Evolutionary conservation across 2,113 vertebrate species (phyloP).

Genomic region (Glaucidium brasilianum): DNA sequence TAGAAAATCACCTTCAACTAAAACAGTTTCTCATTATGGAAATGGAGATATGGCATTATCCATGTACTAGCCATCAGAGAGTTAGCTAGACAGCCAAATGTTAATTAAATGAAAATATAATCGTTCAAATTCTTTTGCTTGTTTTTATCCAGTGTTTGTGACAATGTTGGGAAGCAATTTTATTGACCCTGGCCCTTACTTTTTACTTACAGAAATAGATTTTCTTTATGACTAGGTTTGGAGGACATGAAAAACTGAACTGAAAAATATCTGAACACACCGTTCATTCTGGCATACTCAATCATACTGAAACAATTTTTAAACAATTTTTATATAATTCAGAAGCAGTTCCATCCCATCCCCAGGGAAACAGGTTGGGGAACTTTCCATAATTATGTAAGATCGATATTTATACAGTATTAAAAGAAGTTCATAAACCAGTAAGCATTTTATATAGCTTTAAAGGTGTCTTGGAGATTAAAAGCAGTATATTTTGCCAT

Average conservation of each 20-base stretch:
- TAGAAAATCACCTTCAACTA: background rate
- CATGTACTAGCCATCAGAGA: background rate
- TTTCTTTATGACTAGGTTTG: background rate
- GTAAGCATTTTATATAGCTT: conserved; percentile 18
- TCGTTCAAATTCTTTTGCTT: background rate
- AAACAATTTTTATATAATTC: background rate
- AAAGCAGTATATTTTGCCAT: conserved; percentile 11
- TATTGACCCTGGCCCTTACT: background rate
- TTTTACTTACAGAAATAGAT: background rate
- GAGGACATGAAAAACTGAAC: background rate
- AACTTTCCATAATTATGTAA: conserved; percentile 14
- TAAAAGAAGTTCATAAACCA: conserved; percentile 35
- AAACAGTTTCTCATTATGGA: background rate
- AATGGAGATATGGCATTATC: background rate
- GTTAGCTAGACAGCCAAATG: background rate
- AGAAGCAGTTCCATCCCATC: background rate
- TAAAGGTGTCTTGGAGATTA: conserved; percentile 34
- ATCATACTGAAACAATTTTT: background rate
- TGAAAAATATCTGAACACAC: background rate
- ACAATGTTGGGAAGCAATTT: background rate
- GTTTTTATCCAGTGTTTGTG: background rate
- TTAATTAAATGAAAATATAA: conserved; percentile 10
- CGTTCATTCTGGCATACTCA: background rate
- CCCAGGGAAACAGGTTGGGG: background rate
- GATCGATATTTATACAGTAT: conserved; percentile 42